Base-by-base conservation (phyloP, 92 coral and sea anemone species). In the Hydrozoanthus gracilis region DNA sequence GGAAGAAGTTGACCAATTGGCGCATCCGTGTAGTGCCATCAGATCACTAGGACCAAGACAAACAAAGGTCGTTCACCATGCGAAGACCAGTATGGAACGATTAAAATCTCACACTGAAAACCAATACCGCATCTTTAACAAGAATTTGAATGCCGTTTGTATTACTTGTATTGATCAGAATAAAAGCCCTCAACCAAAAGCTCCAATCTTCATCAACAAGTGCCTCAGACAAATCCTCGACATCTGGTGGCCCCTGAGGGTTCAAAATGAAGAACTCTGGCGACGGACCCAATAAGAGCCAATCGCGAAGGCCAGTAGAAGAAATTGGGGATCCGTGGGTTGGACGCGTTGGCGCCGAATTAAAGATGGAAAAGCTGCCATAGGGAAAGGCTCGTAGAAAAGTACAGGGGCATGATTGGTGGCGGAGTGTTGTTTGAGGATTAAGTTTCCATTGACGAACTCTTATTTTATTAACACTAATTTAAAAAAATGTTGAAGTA, bases 181-280 rank as follows among this genome's bases (percentile, higher is more conserved):
- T 67, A 10, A 67, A 67, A 67, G 72, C 45, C 44, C 45, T 67
- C 44, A 18, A 67, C 72, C 39, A 67, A 67, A 67, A 67, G 72
- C 72, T 67, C 72, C 39, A 67, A 45, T 67, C 4, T 67, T 67
- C 72, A 17, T 67, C 11, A 67, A 67, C 72, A 16, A 67, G 72
- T 67, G 39, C 72, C 72, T 67, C 72, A 67, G 72, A 67, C 72
- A 67, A 67, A 67, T 67, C 72, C 72, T 67, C 72, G 18, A 67
- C 4, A 54, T 54, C 61, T 54, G 61, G 61, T 54, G 61, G 2
- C 61, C 61, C 13, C 39, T 27, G 39, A 27, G 2, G 39, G 39
- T 27, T 27, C 39, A 27, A 27, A 27, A 27, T 27, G 39, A 13
- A 54, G 9, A 54, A 54, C n/a, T n/a, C n/a, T n/a, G n/a, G n/a